A percentile compares a stretch with the other conserved stretches of the same genome.
phyloP scores from a whole-genome alignment of 2,888 invertebrate species.

The Epinotia ramella region DNA sequence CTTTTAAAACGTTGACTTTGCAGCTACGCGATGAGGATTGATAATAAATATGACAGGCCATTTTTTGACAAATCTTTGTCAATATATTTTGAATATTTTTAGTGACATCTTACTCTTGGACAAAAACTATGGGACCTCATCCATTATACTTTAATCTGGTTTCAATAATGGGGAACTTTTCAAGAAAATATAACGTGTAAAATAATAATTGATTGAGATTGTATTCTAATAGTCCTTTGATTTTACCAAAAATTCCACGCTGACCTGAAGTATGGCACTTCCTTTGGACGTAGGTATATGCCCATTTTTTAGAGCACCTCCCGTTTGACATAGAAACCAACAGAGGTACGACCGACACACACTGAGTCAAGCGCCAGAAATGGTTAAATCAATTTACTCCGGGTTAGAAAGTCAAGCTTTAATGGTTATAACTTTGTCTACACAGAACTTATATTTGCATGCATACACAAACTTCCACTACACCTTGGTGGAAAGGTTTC shows the following conservation, averaged over 20 bases:
- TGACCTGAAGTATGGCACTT: neutral
- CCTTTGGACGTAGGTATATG: neutral
- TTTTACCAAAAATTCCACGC: neutral
- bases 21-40: slow-evolving; percentile 5
- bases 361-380: neutral
- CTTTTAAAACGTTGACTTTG: neutral
- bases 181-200: neutral
- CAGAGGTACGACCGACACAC: neutral
- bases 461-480: neutral
- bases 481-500: neutral
- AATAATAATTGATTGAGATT: neutral
- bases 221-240: neutral
- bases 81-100: slow-evolving; percentile 13
- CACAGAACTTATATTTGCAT: neutral
- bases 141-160: neutral
- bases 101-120: neutral
- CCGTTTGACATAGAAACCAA: neutral
- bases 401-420: neutral
- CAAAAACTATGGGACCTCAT: neutral
- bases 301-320: neutral
- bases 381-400: neutral
- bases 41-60: slow-evolving; percentile 38
- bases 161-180: neutral
- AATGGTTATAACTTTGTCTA: no score
- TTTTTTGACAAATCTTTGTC: slow-evolving; percentile 21